Evolutionary conservation across 2,888 invertebrate genomes (phyloP).

Genomic region (Drosophila infuscata): DNA sequence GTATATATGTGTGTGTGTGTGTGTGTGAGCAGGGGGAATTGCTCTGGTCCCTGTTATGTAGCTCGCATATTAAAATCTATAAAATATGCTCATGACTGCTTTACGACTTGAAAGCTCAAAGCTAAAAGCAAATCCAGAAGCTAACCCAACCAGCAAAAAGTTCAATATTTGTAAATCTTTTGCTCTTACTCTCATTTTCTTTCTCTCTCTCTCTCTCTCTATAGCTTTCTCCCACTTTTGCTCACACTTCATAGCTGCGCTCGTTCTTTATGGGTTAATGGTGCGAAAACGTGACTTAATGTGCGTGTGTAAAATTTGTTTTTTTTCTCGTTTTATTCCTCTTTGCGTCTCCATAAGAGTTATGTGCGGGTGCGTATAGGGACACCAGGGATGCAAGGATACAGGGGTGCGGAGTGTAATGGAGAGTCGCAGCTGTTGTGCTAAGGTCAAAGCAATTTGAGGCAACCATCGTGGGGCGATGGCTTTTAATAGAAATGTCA

Average conservation of each 20-base stretch:
- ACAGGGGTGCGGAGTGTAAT: conserved; percentile 36
- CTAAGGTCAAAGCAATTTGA: conserved; percentile 82
- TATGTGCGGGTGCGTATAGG: conserved; percentile 57
- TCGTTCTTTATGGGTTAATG: conserved; percentile 83
- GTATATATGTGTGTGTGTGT: neutral
- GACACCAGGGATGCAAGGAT: neutral
- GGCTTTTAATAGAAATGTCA: conserved; percentile 81
- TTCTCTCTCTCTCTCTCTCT: conserved; percentile 8
- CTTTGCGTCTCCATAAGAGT: conserved; percentile 58
- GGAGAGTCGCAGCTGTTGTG: conserved; percentile 73
- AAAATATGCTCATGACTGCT: conserved; percentile 76
- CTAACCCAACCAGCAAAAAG: conserved; percentile 60
- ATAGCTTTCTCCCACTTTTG: conserved; percentile 7
- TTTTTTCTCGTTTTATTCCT: conserved; percentile 44
- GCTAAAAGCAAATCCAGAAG: conserved; percentile 64
- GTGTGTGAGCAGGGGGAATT: conserved; percentile 16
- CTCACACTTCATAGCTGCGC: conserved; percentile 28
- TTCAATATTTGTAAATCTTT: conserved; percentile 83
- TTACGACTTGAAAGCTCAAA: conserved; percentile 73
- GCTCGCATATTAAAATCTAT: conserved; percentile 82
- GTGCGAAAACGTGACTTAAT: conserved; percentile 84
- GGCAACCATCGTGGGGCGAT: conserved; percentile 54
- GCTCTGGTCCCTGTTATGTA: conserved; percentile 60
- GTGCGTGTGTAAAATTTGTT: conserved; percentile 76
- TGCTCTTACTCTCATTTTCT: conserved; percentile 22